Conservation (phyloP, 2,113 vertebrate genomes). For the Condylura cristata region DNA sequence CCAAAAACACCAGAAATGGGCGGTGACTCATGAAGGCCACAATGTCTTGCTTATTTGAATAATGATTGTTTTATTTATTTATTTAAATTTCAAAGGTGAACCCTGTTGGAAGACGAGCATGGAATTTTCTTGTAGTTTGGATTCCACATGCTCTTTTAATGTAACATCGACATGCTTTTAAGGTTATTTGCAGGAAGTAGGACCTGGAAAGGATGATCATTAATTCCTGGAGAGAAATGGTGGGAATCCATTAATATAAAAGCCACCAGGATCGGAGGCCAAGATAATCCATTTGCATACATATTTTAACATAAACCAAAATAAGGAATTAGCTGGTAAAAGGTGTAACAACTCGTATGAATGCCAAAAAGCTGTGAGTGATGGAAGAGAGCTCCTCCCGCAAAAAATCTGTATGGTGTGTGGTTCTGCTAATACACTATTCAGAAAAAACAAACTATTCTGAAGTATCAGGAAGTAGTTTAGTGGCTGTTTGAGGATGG, state of each 20-base stretch:
- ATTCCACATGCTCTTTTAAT: not conserved
- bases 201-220: not conserved
- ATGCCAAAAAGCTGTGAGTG: no score
- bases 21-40: not conserved
- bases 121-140: slow-evolving; percentile 12
- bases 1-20: not conserved
- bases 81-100: not conserved
- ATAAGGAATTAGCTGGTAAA: no score
- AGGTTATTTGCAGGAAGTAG: not conserved
- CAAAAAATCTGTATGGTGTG: no score
- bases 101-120: not conserved
- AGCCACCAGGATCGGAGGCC: not conserved
- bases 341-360: no score
- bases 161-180: not conserved
- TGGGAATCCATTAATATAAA: not conserved
- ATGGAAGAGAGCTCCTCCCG: no score
- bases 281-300: not conserved
- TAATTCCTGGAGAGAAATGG: not conserved
- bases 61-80: not conserved
- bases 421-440: no score
- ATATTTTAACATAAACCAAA: not conserved
- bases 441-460: no score
- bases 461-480: no score
- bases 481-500: no score
- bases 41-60: not conserved